Base-by-base conservation (phyloP, 2,888 invertebrate species). In the Mantis religiosa region DNA sequence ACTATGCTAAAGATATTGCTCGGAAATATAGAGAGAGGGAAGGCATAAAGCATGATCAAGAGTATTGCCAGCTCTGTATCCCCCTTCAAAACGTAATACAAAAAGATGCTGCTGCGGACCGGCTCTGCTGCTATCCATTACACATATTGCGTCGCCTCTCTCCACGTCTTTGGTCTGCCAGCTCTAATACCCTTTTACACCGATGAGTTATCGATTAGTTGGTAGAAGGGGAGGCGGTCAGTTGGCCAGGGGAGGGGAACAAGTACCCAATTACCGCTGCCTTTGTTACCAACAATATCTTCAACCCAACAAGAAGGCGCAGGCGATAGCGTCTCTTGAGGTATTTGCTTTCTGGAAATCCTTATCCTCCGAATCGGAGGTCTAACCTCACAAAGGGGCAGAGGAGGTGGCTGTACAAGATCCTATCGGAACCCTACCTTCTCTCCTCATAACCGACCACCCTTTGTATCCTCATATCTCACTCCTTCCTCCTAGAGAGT, bases 191-290 rank as follows among this genome's bases (percentile, higher is more conserved):
- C 90, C 90, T 90, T 90, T 90, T 90, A 90, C 90, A 90, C 89
- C 90, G 89, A 90, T 90, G 90, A 90, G 90, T 90, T 90, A 90
- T 90, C 90, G 90, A 90, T 89, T 89, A 86, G 89, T 83, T 28
- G 86, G 28, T 27, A 28, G 27, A 14, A 12, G 86, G 54, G 28
- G 15, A 82, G 87, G 4, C 30, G 87, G 82, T 87, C 87, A 82
- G 87, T 87, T 34, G 34, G 87, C 28, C 41, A n/a, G 84, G 84
- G 84, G 20, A 54, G 54, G 54, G 20, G 54, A 2, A 15, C 15
- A 14, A 54, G 15, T 54, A 54, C 15, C 54, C 15, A 54, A 15
- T 15, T 15, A 54, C 54, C 14, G 1, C 41, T 12, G 12, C 1
- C 41, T 41, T 41, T 41, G 41, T 41, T 12, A 12, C 12, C 1